phyloP scores from a whole-genome alignment of 2,888 invertebrate genomes.

The Eucriotettix oculatus region DNA sequence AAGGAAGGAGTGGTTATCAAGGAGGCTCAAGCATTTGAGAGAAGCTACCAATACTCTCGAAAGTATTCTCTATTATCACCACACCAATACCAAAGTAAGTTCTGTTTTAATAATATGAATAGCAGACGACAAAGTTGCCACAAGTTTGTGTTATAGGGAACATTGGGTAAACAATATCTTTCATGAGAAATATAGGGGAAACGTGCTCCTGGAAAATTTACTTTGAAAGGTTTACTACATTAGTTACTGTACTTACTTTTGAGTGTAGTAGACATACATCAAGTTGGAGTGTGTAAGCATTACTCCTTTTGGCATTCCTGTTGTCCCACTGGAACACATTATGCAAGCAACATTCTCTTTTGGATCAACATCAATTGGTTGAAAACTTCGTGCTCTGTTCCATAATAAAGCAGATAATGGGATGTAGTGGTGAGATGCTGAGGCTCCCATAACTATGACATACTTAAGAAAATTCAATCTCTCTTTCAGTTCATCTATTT shows the following conservation, averaged over 20 bases:
- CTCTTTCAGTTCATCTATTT: neutral
- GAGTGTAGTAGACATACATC: constrained; percentile 16
- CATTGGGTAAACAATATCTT: too few species aligned
- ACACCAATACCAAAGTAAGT: too few species aligned
- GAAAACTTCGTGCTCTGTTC: neutral
- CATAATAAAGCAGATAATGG: neutral
- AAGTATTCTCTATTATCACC: too few species aligned
- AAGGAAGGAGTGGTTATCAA: too few species aligned
- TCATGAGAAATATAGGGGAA: too few species aligned
- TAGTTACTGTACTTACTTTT: neutral
- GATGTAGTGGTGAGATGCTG: neutral
- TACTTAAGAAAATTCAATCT: neutral
- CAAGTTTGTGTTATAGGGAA: too few species aligned
- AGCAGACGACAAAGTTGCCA: too few species aligned
- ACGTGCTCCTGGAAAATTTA: too few species aligned
- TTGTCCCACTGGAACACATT: constrained; percentile 66
- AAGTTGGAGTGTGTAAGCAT: constrained; percentile 53
- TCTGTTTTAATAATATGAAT: too few species aligned
- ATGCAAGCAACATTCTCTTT: constrained; percentile 32
- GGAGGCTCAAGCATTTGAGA: too few species aligned
- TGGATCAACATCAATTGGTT: neutral
- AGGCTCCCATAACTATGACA: neutral
- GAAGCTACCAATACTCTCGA: too few species aligned
- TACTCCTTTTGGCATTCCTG: constrained; percentile 62
- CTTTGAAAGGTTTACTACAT: too few species aligned